Evolutionary conservation across 2,797 vertebrate species (phyloP), one percentile per base, ranked within the genome.

Genomic region (Caiman crocodilus): DNA sequence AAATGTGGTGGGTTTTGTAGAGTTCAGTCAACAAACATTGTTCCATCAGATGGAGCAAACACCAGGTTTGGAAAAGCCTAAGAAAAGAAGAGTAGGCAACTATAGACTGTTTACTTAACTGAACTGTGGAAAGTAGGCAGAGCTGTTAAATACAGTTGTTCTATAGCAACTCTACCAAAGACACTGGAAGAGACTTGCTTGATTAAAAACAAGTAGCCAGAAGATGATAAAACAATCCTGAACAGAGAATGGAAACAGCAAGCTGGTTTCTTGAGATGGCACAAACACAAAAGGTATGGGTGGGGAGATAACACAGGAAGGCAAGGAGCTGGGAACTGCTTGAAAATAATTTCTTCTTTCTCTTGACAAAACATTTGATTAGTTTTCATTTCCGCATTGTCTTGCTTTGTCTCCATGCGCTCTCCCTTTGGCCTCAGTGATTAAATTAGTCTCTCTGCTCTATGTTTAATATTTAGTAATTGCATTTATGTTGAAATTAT

Each of bases 401-500:
- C 14, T 89, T 94, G 95, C 95, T 92, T 90, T 93, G 86, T 96
- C 97, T 97, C 96, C 94, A 83, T 71, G 96, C 93, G 93, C 94
- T 94, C 95, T 93, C 94, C 95, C 78, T 84, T 94, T 92, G 94
- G 93, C 93, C 93, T 95, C 84, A 88, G 73, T 96, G 96, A 98
- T 97, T 56, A 3, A 90, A 97, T 98, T 97, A 97, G 89, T 84
- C 78, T 88, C 92, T 95, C 94, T 94, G 95, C 58, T 96, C 93
- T 82, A 88, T 84, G 76, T 96, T 94, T 97, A 65, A 90, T 97
- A 95, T 94, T 96, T 95, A 82, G 71, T 96, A 97, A 98, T 97
- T 96, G 63, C 50, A 85, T 97, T 97, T 96, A 95, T 78, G 85
- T 82, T 94, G 85, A 84, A 89, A 96, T 86, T 82, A 88, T 83